phyloP scores from a whole-genome alignment of 1,140 invertebrate genomes.

The Zophobas morio region DNA sequence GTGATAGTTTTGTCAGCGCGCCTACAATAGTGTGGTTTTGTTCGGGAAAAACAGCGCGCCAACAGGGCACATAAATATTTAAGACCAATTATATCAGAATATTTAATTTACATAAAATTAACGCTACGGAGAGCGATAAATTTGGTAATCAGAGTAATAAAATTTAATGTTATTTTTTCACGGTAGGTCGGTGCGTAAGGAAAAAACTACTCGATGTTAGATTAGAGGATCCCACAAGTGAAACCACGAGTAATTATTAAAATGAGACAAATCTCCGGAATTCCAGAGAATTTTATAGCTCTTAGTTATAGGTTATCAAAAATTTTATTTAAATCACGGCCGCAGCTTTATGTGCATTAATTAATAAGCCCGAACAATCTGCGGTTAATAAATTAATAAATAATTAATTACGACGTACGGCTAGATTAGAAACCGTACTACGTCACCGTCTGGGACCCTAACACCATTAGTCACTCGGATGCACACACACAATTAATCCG shows the following conservation, averaged over 20 bases:
- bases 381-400: conserved; percentile 25
- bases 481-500: neutral
- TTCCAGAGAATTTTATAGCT: conserved; percentile 19
- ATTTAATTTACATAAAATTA: conserved; percentile 18
- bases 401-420: conserved; percentile 15
- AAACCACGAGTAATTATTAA: conserved; percentile 20
- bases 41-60: conserved; percentile 1
- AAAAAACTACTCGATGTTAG: conserved; percentile 1
- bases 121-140: conserved; percentile 13
- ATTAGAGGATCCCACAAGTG: conserved; percentile 7
- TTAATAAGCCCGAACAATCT: conserved; percentile 6
- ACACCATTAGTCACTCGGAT: conserved; percentile 2
- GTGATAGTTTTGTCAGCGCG: neutral
- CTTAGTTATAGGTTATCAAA: conserved; percentile 8
- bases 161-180: conserved; percentile 11
- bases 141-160: conserved; percentile 11
- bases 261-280: conserved; percentile 11
- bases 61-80: conserved; percentile 13
- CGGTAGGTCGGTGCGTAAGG: neutral
- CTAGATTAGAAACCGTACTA: conserved; percentile 1
- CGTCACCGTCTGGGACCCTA: conserved; percentile 32
- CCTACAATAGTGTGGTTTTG: neutral
- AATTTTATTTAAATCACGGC: conserved; percentile 10
- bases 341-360: conserved; percentile 2
- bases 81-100: conserved; percentile 14